Conservation (phyloP, 1,140 invertebrate genomes). For the Himalopsyche phryganea region DNA sequence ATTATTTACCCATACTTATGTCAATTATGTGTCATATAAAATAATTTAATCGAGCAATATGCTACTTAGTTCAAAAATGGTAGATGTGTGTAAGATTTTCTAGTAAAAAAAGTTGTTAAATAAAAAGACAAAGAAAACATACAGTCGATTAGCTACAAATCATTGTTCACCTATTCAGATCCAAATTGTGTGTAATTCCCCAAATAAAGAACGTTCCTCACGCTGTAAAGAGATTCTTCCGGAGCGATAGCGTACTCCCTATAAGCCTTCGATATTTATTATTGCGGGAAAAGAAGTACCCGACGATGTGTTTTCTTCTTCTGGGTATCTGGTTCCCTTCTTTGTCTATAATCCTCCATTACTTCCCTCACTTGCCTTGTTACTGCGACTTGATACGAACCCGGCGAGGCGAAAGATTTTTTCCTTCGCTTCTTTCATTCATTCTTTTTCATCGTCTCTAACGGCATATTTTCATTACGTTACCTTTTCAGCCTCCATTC, state of each 20-base stretch:
- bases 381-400: background rate
- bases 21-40: too few species aligned
- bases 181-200: background rate
- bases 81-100: too few species aligned
- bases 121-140: too few species aligned
- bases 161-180: too few species aligned
- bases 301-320: slow-evolving; percentile 16
- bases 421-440: background rate
- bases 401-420: background rate
- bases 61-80: too few species aligned
- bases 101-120: too few species aligned
- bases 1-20: too few species aligned
- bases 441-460: background rate
- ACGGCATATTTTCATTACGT: too few species aligned
- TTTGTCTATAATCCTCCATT: slow-evolving; percentile 20
- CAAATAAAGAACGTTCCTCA: slow-evolving; percentile 3
- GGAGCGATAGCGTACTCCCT: slow-evolving; percentile 9
- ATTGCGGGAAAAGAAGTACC: slow-evolving; percentile 8
- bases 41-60: too few species aligned
- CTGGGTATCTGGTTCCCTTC: slow-evolving; percentile 15
- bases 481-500: too few species aligned
- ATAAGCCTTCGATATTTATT: slow-evolving; percentile 29
- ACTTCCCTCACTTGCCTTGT: background rate
- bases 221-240: slow-evolving; percentile 9
- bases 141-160: too few species aligned